phyloP scores from a whole-genome alignment of 2,797 vertebrate species.

The Spondyliosoma cantharus region DNA sequence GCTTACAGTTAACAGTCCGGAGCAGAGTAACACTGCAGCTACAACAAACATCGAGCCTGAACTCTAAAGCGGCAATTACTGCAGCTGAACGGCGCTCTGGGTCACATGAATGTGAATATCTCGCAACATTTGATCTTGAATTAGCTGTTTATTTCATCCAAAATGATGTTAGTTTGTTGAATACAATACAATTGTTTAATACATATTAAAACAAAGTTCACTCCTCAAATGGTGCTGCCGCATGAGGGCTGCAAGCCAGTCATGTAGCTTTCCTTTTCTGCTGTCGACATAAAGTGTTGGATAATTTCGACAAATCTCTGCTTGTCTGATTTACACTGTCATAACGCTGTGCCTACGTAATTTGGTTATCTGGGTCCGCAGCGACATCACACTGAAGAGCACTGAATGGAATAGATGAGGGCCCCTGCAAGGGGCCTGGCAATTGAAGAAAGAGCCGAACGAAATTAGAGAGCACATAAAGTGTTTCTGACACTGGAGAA shows the following conservation, averaged over 20 bases:
- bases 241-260: slow-evolving; percentile 13
- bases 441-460: slow-evolving; percentile 67
- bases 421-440: slow-evolving; percentile 51
- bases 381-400: slow-evolving; percentile 54
- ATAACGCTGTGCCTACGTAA: slow-evolving; percentile 49
- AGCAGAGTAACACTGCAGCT: background rate
- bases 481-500: slow-evolving; percentile 71
- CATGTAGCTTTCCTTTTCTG: slow-evolving; percentile 17
- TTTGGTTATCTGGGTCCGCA: slow-evolving; percentile 55
- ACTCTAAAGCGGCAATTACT: background rate
- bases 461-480: slow-evolving; percentile 69
- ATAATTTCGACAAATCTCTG: slow-evolving; percentile 49
- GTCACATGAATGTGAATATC: background rate
- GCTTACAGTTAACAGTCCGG: background rate
- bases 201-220: background rate
- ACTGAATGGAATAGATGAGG: slow-evolving; percentile 62
- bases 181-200: background rate
- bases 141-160: background rate
- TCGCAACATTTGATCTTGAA: background rate
- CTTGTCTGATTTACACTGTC: slow-evolving; percentile 64
- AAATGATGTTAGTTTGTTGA: slow-evolving; percentile 4
- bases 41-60: slow-evolving; percentile 1
- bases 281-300: slow-evolving; percentile 36
- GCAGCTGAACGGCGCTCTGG: background rate
- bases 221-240: slow-evolving; percentile 3